phyloP scores from a whole-genome alignment of 2,797 vertebrate species.

The Adelosebastes latens region DNA sequence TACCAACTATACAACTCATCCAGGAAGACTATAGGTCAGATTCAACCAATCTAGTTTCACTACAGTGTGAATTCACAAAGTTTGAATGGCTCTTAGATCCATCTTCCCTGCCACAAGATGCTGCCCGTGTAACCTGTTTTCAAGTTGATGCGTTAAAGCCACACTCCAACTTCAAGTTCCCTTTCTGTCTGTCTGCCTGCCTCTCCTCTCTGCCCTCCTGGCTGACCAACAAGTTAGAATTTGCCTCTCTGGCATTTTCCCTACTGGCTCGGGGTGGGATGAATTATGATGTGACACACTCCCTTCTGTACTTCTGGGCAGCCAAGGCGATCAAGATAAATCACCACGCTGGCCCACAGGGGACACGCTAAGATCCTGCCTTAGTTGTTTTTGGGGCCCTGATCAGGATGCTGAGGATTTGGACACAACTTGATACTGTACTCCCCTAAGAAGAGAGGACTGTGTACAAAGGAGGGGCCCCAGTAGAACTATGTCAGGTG shows the following conservation, averaged over 20 bases:
- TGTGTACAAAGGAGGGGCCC: conserved; percentile 30
- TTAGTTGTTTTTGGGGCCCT: conserved; percentile 64
- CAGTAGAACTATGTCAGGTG: conserved; percentile 41
- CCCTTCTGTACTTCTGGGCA: conserved; percentile 70
- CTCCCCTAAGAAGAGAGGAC: conserved; percentile 26
- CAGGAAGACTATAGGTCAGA: neutral
- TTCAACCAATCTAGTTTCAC: neutral
- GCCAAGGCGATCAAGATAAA: conserved; percentile 73
- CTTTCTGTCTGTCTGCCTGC: conserved; percentile 7
- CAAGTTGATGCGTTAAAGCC: neutral
- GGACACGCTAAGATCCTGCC: conserved; percentile 58
- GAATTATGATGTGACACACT: conserved; percentile 77
- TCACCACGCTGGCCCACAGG: conserved; percentile 59
- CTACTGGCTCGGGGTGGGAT: conserved; percentile 61
- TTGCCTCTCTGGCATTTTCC: conserved; percentile 72
- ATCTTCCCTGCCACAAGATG: neutral
- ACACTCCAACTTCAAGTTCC: conserved; percentile 8
- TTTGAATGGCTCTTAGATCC: neutral
- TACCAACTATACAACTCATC: neutral
- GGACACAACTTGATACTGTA: conserved; percentile 53
- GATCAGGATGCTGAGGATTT: conserved; percentile 61
- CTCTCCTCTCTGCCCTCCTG: conserved; percentile 33
- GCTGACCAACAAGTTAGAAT: conserved; percentile 66
- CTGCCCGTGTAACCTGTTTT: conserved; percentile 11
- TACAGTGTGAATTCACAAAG: neutral